Percentiles rank a stretch among this genome's conserved stretches.
These are phyloP conservation scores for Augochlorella aurata DNA, from an alignment of 2,888 invertebrate species.

Conservation along the genomic window DNA sequence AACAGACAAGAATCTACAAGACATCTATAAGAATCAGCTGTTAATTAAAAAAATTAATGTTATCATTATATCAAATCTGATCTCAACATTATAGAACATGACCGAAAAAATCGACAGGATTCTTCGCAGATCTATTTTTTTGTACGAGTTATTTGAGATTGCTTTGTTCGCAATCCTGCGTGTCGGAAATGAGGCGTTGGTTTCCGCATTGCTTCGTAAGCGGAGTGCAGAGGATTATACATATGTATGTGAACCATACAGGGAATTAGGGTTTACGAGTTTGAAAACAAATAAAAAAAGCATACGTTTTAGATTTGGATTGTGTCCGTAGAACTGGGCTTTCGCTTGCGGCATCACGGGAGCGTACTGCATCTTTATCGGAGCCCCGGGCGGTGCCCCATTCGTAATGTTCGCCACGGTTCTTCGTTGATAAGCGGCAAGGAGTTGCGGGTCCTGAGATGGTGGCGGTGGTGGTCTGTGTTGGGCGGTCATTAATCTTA, in stretches of 20 bases:
- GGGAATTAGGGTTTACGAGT: neutral
- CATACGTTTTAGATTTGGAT: conserved; percentile 91
- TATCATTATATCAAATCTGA: neutral
- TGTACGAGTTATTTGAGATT: neutral
- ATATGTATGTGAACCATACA: neutral
- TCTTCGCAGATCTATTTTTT: neutral
- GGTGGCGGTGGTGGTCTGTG: conserved; percentile 86
- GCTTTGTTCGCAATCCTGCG: neutral
- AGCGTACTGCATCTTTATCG: conserved; percentile 79
- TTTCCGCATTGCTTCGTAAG: neutral
- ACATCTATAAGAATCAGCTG: neutral
- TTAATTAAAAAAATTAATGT: neutral
- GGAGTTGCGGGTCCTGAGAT: conserved; percentile 81
- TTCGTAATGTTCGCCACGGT: conserved; percentile 84
- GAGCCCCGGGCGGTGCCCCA: conserved; percentile 78
- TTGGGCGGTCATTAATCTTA: conserved; percentile 92
- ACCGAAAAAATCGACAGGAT: neutral
- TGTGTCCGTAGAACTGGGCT: conserved; percentile 95
- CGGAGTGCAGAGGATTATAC: neutral
- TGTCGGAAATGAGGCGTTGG: neutral
- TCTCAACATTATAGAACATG: neutral
- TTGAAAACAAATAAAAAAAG: conserved; percentile 34
- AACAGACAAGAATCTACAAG: neutral
- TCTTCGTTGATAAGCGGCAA: conserved; percentile 81
- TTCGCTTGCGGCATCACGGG: conserved; percentile 83